These are phyloP conservation scores for Scophthalmus maximus DNA, from an alignment of 2,113 vertebrate genomes.

Conservation along the genomic window DNA sequence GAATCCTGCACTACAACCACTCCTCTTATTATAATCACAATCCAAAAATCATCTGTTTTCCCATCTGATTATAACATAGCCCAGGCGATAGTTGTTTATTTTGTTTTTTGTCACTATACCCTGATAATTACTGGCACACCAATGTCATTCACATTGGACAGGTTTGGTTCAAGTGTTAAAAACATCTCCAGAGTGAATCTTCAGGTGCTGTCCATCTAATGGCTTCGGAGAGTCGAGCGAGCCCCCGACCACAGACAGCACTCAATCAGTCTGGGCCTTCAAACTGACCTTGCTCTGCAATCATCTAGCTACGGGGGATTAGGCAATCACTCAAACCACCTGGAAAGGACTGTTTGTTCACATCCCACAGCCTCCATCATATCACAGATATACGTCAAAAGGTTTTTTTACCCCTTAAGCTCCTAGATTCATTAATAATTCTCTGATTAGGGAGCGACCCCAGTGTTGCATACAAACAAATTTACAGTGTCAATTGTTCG, in stretches of 20 bases:
- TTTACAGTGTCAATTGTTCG: conserved; percentile 50
- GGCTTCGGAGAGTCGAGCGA: conserved; percentile 71
- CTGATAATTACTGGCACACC: conserved; percentile 30
- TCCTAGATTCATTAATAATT: conserved; percentile 52
- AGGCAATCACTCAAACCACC: conserved; percentile 83
- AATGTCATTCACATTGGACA: conserved; percentile 60
- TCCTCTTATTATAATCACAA: not conserved
- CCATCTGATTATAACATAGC: conserved; percentile 21
- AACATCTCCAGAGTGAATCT: conserved; percentile 73
- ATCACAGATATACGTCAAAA: conserved; percentile 67
- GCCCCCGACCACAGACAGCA: conserved; percentile 77
- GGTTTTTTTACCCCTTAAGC: conserved; percentile 28
- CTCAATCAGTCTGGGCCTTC: conserved; percentile 81
- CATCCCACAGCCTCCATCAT: conserved; percentile 71
- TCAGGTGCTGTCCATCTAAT: conserved; percentile 75
- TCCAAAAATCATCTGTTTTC: not conserved
- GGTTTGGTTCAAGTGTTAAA: conserved; percentile 64
- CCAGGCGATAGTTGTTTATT: conserved; percentile 30
- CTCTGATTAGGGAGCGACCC: conserved; percentile 56
- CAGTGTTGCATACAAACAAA: conserved; percentile 42
- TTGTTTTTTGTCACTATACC: conserved; percentile 22
- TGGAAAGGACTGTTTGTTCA: conserved; percentile 81
- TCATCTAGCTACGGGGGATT: conserved; percentile 81
- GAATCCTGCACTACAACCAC: not conserved
- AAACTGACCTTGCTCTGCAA: conserved; percentile 80